phyloP scores from a whole-genome alignment of 2,888 invertebrate species.

The Ctenicera cuprea region DNA sequence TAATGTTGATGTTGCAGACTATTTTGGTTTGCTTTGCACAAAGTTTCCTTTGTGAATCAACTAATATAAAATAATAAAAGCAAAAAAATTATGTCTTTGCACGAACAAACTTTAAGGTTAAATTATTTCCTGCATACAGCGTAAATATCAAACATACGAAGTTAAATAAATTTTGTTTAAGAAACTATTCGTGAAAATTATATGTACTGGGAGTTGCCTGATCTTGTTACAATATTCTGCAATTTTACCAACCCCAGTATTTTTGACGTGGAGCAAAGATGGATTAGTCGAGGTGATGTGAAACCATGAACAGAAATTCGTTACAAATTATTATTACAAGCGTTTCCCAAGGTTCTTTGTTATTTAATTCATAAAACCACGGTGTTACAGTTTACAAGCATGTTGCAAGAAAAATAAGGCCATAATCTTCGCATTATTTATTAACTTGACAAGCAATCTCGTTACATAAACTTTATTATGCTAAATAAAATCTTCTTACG shows the following conservation, averaged over 20 bases:
- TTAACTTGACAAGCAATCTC: slow-evolving; percentile 23
- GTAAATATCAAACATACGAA: too few species aligned
- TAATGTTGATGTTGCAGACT: not conserved
- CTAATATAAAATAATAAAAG: too few species aligned
- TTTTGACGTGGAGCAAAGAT: slow-evolving; percentile 14
- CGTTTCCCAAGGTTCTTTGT: slow-evolving; percentile 16
- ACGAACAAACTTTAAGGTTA: too few species aligned
- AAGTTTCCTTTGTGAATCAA: too few species aligned
- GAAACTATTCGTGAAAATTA: too few species aligned
- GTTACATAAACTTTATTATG: slow-evolving; percentile 34
- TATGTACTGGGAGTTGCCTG: too few species aligned
- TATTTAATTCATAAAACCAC: slow-evolving; percentile 21
- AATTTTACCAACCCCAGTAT: not conserved
- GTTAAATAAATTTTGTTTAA: too few species aligned
- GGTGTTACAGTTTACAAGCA: slow-evolving; percentile 23
- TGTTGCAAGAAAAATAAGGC: slow-evolving; percentile 26
- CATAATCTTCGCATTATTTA: slow-evolving; percentile 29
- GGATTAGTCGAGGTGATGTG: not conserved
- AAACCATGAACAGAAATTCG: slow-evolving; percentile 12
- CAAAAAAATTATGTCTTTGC: too few species aligned
- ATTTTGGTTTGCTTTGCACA: not conserved
- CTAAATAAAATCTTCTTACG: slow-evolving; percentile 20
- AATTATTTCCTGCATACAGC: too few species aligned
- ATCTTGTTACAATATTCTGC: not conserved
- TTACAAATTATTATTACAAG: slow-evolving; percentile 4